Evolutionary conservation across 2,797 vertebrate species (phyloP).

Genomic region (Ceryle rudis): DNA sequence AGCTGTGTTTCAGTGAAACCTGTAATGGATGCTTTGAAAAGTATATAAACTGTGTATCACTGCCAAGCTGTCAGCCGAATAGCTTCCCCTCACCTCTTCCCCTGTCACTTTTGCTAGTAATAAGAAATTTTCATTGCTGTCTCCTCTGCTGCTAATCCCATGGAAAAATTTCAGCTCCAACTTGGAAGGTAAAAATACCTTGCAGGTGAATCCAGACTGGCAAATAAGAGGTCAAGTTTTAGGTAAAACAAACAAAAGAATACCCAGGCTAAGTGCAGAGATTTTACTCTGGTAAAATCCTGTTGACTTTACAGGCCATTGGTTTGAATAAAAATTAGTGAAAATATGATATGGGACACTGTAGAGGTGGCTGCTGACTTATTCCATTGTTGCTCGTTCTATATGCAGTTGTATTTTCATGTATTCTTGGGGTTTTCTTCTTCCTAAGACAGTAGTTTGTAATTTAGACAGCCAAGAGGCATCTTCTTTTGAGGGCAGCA

Average conservation of each 20-base stretch:
- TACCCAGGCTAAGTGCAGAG: neutral
- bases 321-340: neutral
- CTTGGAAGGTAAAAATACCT: neutral
- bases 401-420: neutral
- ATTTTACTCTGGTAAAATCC: neutral
- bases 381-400: neutral
- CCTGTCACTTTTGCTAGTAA: neutral
- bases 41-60: neutral
- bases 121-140: neutral
- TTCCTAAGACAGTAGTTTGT: conserved; percentile 19
- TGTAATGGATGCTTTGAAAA: neutral
- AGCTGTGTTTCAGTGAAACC: neutral
- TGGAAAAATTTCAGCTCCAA: neutral
- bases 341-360: neutral
- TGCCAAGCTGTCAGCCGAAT: neutral
- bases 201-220: neutral
- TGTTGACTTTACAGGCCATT: neutral
- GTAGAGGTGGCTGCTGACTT: neutral
- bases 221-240: neutral
- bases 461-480: conserved; percentile 43
- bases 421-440: neutral
- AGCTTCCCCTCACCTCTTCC: neutral
- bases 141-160: neutral
- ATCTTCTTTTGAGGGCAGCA: conserved; percentile 27
- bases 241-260: neutral